Conservation (phyloP, 2,113 vertebrate genomes). For the Syrmaticus mikado region DNA sequence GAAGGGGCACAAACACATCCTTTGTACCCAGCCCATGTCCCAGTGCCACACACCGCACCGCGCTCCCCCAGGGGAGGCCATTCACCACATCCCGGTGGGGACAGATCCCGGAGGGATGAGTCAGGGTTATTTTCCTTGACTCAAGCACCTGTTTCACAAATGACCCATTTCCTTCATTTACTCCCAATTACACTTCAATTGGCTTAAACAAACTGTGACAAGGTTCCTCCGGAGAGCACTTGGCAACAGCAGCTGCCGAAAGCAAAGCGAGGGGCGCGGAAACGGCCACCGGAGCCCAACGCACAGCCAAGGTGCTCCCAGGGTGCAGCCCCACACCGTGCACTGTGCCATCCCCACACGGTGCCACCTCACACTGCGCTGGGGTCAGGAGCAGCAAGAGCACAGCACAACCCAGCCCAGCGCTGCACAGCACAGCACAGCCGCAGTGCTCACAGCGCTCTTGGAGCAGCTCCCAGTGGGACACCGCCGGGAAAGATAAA, state of each 20-base stretch:
- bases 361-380: background rate
- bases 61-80: background rate
- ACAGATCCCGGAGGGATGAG: background rate
- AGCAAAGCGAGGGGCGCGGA: background rate
- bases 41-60: background rate
- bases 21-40: background rate
- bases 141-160: background rate
- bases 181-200: background rate
- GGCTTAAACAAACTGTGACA: background rate
- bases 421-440: background rate
- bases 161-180: slow-evolving; percentile 13
- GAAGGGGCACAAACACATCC: fast-evolving
- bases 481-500: slow-evolving; percentile 35
- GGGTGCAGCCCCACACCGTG: background rate
- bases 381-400: background rate
- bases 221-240: background rate
- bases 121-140: background rate
- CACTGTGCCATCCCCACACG: background rate
- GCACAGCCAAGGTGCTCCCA: background rate
- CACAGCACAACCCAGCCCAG: background rate
- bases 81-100: fast-evolving
- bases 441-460: background rate
- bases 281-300: too few species aligned
- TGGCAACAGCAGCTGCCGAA: background rate
- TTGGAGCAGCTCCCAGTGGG: slow-evolving; percentile 73